These are phyloP conservation scores for Daphoenositta chrysoptera DNA, from an alignment of 2,113 vertebrate species.

Conservation along the genomic window DNA sequence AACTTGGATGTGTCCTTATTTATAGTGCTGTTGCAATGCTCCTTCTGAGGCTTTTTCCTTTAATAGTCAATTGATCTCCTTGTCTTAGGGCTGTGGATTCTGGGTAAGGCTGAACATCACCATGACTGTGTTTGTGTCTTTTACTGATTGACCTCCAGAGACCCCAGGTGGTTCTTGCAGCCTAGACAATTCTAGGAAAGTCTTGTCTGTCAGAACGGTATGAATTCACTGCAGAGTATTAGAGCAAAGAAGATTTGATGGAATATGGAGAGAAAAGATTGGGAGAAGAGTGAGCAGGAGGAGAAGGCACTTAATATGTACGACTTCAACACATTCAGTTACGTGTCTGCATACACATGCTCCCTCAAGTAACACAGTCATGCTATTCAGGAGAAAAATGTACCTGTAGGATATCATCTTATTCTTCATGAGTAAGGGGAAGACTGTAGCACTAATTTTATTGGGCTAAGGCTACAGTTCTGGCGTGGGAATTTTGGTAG, in stretches of 20 bases:
- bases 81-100: background rate
- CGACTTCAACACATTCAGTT: background rate
- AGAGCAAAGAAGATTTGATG: background rate
- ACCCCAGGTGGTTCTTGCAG: background rate
- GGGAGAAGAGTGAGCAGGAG: background rate
- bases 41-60: background rate
- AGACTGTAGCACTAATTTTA: background rate
- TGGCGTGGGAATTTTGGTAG: background rate
- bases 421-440: background rate
- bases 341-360: fast-evolving
- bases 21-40: background rate
- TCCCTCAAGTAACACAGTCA: background rate
- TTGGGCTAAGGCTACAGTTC: background rate
- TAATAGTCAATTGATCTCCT: background rate
- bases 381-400: background rate
- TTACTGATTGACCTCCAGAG: background rate
- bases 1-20: background rate
- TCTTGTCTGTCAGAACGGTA: fast-evolving
- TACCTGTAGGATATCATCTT: background rate
- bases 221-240: background rate
- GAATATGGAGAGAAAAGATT: background rate
- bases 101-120: background rate
- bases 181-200: background rate
- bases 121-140: background rate
- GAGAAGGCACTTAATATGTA: background rate